Percentiles rank a stretch among this genome's conserved stretches.
Evolutionary conservation across 1,140 invertebrate genomes (phyloP).

Genomic region (Calosoma granatense): DNA sequence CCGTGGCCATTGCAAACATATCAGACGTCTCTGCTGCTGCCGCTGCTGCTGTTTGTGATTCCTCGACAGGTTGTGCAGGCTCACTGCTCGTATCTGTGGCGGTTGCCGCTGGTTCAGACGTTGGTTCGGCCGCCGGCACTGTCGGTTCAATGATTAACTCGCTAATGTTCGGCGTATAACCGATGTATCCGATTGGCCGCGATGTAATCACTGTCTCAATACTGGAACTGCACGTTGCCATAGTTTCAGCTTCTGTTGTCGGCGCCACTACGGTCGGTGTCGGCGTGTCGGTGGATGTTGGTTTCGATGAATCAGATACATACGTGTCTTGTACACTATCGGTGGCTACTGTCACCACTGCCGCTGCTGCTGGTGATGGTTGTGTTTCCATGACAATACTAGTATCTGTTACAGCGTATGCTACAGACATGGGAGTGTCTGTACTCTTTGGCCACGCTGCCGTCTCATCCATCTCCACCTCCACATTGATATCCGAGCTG

Average conservation of each 20-base stretch:
- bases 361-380: slow-evolving; percentile 2
- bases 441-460: slow-evolving; percentile 33
- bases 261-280: background rate
- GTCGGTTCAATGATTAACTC: background rate
- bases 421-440: background rate
- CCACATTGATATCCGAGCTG: slow-evolving; percentile 54
- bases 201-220: background rate
- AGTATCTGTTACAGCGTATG: background rate
- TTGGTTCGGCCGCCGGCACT: background rate
- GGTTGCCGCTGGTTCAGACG: background rate
- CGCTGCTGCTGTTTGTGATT: background rate
- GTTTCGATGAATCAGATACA: background rate
- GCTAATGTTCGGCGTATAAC: background rate
- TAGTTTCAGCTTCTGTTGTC: no score
- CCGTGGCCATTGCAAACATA: no score
- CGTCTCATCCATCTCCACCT: slow-evolving; percentile 57
- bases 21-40: background rate
- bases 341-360: background rate
- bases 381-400: background rate
- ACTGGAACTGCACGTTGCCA: background rate
- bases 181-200: background rate
- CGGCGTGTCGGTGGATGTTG: no score
- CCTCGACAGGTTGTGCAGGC: background rate
- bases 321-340: background rate
- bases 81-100: background rate